Evolutionary conservation across 2,888 invertebrate species (phyloP), one percentile per base, ranked within the genome.

Genomic region (Drosophila ustulata): DNA sequence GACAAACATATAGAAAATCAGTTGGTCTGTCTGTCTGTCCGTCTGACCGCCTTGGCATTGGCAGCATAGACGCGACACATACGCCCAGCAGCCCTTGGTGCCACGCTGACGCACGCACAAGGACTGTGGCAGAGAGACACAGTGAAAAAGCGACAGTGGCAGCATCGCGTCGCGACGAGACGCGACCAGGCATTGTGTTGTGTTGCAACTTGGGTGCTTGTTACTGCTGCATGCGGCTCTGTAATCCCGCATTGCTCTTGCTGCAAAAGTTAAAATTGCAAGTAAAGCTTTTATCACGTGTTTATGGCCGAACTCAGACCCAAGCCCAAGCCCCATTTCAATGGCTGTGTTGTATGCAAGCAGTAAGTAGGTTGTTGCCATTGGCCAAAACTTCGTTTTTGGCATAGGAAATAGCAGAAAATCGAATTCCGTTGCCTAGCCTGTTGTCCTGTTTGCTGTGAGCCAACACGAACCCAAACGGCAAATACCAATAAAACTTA

Each of bases 391-490:
- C 55, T 72, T 72, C 55, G 52, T 67, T 76, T 78, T 74, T 88
- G 86, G 88, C 77, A 88, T 85, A 79, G 82, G 70, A 88, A 88
- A 81, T 71, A 79, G 85, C 85, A 50, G 82, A 73, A 84, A 85
- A 85, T 88, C 82, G 71, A 85, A 85, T 82, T 82, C 83, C 80
- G 66, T 71, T 66, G 63, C 72, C 69, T 57, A 43, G 37, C 45
- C 45, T 56, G 55, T 56, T 56, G 37, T 72, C 39, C 53, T 83
- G 75, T 69, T 83, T 70, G 65, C 76, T 59, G 62, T 65, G 57
- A 39, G 23, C 67, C 62, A 50, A 46, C 46, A 47, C 18, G 13
- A 13, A 53, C 49, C 57, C 70, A 46, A 67, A 66, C 51, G 55
- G 69, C 61, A 82, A 80, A 88, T 75, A 70, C 81, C 80, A 86